phyloP scores from a whole-genome alignment of 1,140 invertebrate species.

The Drosophila mauritiana region DNA sequence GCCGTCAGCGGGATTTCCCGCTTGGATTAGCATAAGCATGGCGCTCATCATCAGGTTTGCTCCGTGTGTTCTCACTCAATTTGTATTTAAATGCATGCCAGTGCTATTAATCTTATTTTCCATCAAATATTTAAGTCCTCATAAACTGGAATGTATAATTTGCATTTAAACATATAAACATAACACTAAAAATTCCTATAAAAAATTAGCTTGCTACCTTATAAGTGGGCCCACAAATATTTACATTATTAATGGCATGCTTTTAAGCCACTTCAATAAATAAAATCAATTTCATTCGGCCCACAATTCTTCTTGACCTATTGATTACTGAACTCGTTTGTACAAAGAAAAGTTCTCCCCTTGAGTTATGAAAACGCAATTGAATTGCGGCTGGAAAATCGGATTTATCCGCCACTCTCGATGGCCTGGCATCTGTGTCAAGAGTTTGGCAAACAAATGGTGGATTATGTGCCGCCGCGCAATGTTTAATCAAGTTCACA shows the following conservation, averaged over 20 bases:
- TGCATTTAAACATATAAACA: no score
- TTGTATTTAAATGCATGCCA: no score
- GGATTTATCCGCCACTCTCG: not conserved
- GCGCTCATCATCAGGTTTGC: not conserved
- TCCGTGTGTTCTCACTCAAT: no score
- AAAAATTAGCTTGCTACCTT: no score
- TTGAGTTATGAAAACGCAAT: constrained; percentile 10
- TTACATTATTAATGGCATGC: not conserved
- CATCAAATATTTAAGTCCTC: no score
- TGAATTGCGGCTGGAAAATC: constrained; percentile 1
- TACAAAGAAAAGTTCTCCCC: not conserved
- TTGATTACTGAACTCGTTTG: not conserved
- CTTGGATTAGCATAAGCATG: constrained; percentile 3
- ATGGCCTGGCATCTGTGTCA: constrained; percentile 25
- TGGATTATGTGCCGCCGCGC: constrained; percentile 13
- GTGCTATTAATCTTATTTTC: no score
- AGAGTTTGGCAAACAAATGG: constrained; percentile 41
- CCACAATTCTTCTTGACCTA: constrained; percentile 2
- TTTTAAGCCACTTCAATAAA: not conserved
- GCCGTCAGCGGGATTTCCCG: constrained; percentile 8
- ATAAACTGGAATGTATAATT: no score
- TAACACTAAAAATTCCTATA: no score
- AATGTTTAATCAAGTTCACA: constrained; percentile 68
- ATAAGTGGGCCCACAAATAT: not conserved
- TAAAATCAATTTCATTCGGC: no score